phyloP scores from a whole-genome alignment of 1,140 invertebrate species.

The Drosophila tristis region DNA sequence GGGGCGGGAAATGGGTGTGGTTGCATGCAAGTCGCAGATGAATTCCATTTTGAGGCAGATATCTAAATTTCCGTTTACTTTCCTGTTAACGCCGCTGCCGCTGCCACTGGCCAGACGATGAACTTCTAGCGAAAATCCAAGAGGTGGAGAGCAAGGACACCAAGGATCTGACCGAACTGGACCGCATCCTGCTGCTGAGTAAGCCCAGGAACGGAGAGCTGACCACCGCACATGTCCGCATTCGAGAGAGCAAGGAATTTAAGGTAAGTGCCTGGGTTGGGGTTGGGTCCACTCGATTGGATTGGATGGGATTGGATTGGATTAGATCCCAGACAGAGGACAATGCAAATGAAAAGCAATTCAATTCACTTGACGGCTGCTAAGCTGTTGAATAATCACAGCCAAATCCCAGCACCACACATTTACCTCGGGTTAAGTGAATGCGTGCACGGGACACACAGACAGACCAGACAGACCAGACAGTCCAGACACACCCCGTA shows the following conservation, averaged over 20 bases:
- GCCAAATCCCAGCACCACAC: slow-evolving; percentile 12
- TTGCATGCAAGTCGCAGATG: slow-evolving; percentile 30
- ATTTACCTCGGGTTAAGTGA: slow-evolving; percentile 19
- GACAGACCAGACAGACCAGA: slow-evolving; percentile 11
- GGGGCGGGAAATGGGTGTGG: slow-evolving; percentile 20
- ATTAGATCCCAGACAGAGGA: slow-evolving; percentile 1
- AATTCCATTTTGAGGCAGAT: neutral
- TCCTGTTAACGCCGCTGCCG: neutral
- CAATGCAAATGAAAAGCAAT: slow-evolving; percentile 41
- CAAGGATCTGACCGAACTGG: slow-evolving; percentile 89
- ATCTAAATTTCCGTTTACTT: slow-evolving; percentile 24
- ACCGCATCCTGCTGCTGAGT: slow-evolving; percentile 95
- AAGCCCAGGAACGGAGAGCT: slow-evolving; percentile 95
- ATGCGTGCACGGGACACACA: slow-evolving; percentile 7
- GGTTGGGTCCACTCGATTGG: neutral
- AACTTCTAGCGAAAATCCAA: slow-evolving; percentile 75
- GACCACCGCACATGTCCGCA: slow-evolving; percentile 92
- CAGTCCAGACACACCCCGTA: slow-evolving; percentile 21
- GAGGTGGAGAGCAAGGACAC: slow-evolving; percentile 87
- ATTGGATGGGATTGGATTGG: neutral
- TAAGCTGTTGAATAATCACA: slow-evolving; percentile 16
- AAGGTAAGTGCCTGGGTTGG: slow-evolving; percentile 88
- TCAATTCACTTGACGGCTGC: slow-evolving; percentile 38
- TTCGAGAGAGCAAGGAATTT: slow-evolving; percentile 99
- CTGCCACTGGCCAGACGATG: slow-evolving; percentile 63